phyloP scores from a whole-genome alignment of 2,888 invertebrate species.

The Chloromyia formosa region DNA sequence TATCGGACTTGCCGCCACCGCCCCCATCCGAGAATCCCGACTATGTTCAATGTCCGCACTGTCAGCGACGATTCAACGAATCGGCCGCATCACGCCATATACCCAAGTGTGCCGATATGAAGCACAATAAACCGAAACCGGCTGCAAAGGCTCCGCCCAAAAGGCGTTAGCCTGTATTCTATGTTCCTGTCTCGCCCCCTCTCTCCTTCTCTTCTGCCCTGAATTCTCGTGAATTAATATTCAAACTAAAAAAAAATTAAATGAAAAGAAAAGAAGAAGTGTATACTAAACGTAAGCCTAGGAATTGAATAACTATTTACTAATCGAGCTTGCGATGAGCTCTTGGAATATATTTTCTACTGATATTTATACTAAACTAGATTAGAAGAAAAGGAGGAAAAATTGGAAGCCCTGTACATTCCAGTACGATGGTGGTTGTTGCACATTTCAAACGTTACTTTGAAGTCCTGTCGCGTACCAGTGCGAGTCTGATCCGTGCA shows the following conservation, averaged over 20 bases:
- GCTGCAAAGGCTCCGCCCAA: slow-evolving; percentile 27
- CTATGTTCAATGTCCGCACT: slow-evolving; percentile 90
- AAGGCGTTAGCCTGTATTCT: slow-evolving; percentile 23
- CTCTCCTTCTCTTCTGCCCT: no score
- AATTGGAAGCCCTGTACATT: slow-evolving; percentile 9
- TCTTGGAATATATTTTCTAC: slow-evolving; percentile 33
- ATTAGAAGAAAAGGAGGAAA: background rate
- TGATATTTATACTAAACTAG: slow-evolving; percentile 36
- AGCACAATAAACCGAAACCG: slow-evolving; percentile 79
- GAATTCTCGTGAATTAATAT: background rate
- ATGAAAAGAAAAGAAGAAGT: background rate
- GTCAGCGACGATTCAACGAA: slow-evolving; percentile 84
- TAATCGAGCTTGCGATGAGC: slow-evolving; percentile 21
- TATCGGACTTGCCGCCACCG: slow-evolving; percentile 88
- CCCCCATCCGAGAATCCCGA: slow-evolving; percentile 90
- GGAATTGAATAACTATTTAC: background rate
- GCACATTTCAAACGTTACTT: slow-evolving; percentile 4
- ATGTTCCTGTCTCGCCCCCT: background rate
- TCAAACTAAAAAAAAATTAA: slow-evolving; percentile 26
- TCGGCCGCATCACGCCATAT: slow-evolving; percentile 89
- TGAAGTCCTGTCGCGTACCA: background rate
- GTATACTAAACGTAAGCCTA: background rate
- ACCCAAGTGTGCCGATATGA: slow-evolving; percentile 86
- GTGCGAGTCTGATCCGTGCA: background rate
- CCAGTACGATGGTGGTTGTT: slow-evolving; percentile 1